phyloP scores from a whole-genome alignment of 2,113 vertebrate species.

The Sciurus niger region DNA sequence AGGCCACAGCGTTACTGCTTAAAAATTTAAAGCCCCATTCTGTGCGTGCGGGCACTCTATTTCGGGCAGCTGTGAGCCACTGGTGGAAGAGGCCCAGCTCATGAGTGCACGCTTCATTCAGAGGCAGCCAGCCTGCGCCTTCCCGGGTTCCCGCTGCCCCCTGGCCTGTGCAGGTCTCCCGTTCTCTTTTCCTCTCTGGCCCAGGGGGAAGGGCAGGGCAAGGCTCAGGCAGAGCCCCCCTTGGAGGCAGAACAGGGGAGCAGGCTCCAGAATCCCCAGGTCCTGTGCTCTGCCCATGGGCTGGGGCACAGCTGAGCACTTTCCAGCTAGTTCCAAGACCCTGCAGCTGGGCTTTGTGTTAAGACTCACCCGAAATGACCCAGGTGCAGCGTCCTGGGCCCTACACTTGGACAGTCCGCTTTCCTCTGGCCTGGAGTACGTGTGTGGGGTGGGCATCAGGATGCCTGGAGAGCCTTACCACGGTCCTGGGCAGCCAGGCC shows the following conservation, averaged over 20 bases:
- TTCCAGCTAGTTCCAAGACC: not conserved
- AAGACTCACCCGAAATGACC: not conserved
- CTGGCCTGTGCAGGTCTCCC: not conserved
- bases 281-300: not conserved
- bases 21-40: not conserved
- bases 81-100: not conserved
- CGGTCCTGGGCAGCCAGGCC: accelerated
- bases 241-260: too few relatives aligned
- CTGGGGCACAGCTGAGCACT: too few relatives aligned
- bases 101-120: not conserved
- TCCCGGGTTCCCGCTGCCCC: not conserved
- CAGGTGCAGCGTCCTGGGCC: not conserved
- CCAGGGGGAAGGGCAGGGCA: too few relatives aligned
- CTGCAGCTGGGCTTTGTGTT: not conserved
- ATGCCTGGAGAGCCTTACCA: too few relatives aligned
- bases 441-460: too few relatives aligned
- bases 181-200: not conserved
- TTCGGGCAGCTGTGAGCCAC: not conserved
- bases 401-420: too few relatives aligned
- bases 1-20: not conserved
- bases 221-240: not conserved
- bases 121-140: not conserved
- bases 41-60: not conserved
- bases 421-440: not conserved
- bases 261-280: not conserved